Conservation (phyloP, 1,140 invertebrate genomes). For the Drosophila nigromelanica region DNA sequence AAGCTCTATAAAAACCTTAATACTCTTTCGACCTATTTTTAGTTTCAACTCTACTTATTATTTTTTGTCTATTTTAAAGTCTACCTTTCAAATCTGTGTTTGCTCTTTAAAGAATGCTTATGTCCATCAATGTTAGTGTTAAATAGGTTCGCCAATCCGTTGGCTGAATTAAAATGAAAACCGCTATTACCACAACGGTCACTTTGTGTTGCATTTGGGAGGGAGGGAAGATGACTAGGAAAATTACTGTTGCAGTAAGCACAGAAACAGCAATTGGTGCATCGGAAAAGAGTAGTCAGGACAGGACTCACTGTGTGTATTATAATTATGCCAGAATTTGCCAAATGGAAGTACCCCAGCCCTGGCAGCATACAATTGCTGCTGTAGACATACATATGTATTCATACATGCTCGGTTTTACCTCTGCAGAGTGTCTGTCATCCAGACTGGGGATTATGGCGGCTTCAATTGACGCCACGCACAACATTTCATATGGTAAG, state of each 20-base stretch:
- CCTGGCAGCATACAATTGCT: neutral
- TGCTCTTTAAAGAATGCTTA: slow-evolving; percentile 4
- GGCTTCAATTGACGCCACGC: slow-evolving; percentile 1
- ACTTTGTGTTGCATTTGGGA: neutral
- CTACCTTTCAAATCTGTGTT: neutral
- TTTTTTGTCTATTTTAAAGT: too few relatives aligned
- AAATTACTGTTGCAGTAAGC: slow-evolving; percentile 20
- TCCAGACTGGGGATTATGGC: slow-evolving; percentile 21
- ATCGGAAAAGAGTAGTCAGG: neutral
- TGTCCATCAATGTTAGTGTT: neutral
- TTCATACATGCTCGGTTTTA: neutral
- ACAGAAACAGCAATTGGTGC: slow-evolving; percentile 10
- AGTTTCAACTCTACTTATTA: too few relatives aligned
- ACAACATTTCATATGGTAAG: slow-evolving; percentile 77
- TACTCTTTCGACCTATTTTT: too few relatives aligned
- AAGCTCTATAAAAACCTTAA: too few relatives aligned
- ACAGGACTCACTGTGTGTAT: slow-evolving; percentile 49
- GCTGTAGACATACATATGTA: neutral
- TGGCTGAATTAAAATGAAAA: slow-evolving; percentile 56
- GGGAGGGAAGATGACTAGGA: slow-evolving; percentile 5
- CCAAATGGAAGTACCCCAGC: slow-evolving; percentile 15
- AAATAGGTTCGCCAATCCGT: slow-evolving; percentile 22
- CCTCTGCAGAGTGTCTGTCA: slow-evolving; percentile 5
- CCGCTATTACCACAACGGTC: slow-evolving; percentile 22
- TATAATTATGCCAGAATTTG: slow-evolving; percentile 68